These are phyloP conservation scores for Chiroxiphia lanceolata DNA, from an alignment of 2,797 vertebrate genomes.

Conservation along the genomic window DNA sequence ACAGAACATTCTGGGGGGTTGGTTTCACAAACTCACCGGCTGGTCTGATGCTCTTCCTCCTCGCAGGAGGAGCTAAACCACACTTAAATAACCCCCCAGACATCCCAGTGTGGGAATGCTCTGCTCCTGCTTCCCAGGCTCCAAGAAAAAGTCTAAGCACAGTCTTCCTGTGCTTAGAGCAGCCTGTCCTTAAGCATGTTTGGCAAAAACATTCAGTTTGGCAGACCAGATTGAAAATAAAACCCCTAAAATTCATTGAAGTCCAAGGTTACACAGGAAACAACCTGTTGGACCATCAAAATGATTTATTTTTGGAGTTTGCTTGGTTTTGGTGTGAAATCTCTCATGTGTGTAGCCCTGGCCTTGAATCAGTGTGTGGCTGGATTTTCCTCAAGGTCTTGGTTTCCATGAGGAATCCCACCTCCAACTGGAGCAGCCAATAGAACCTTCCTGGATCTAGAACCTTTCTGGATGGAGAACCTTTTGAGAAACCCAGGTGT, in stretches of 20 bases:
- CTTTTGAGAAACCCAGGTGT: not conserved
- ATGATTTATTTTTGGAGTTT: accelerated
- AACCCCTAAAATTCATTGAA: not conserved
- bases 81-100: accelerated
- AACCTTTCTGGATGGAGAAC: not conserved
- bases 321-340: not conserved
- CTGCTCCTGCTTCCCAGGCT: not conserved
- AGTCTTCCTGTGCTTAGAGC: not conserved
- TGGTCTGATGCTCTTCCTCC: not conserved
- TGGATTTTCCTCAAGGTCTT: too few species aligned
- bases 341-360: accelerated
- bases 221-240: not conserved
- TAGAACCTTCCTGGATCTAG: not conserved
- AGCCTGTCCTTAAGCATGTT: not conserved
- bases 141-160: not conserved
- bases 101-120: not conserved
- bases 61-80: not conserved
- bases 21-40: not conserved
- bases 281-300: too few species aligned
- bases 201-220: accelerated
- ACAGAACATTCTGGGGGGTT: not conserved
- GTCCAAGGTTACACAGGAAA: too few species aligned
- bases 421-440: not conserved
- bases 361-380: accelerated
- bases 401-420: not conserved